These are phyloP conservation scores for Macrosteles quadrilineatus DNA, from an alignment of 1,140 invertebrate genomes.

Conservation along the genomic window DNA sequence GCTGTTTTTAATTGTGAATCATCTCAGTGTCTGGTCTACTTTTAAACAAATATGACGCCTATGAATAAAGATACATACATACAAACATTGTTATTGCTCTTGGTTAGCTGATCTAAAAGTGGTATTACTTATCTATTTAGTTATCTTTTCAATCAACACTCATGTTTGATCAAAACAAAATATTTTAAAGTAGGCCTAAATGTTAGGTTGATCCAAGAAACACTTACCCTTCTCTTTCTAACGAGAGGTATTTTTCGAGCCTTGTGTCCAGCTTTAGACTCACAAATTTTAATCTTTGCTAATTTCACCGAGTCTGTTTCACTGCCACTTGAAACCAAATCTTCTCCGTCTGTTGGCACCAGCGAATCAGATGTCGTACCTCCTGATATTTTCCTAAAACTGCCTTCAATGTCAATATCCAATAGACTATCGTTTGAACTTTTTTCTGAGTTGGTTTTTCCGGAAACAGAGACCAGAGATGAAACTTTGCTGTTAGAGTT, in stretches of 20 bases:
- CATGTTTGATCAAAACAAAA: too few relatives aligned
- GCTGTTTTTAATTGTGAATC: too few relatives aligned
- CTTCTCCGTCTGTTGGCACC: conserved; percentile 34
- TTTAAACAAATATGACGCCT: too few relatives aligned
- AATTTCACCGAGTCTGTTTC: conserved; percentile 30
- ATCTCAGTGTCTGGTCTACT: too few relatives aligned
- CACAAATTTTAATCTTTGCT: conserved; percentile 5
- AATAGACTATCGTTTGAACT: conserved; percentile 42
- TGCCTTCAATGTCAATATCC: conserved; percentile 37
- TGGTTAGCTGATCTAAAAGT: too few relatives aligned
- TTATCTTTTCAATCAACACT: too few relatives aligned
- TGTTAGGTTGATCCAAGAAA: neutral
- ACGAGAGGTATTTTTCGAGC: conserved; percentile 33
- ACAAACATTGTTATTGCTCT: too few relatives aligned
- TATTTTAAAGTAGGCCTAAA: too few relatives aligned
- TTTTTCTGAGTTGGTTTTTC: conserved; percentile 27
- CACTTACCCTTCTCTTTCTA: conserved; percentile 38
- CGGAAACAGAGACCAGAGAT: too few relatives aligned
- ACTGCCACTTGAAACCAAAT: conserved; percentile 29
- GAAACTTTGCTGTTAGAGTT: too few relatives aligned
- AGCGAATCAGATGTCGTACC: conserved; percentile 36
- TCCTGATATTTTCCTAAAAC: conserved; percentile 33
- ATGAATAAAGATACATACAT: too few relatives aligned
- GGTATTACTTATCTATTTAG: too few relatives aligned
- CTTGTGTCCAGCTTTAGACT: conserved; percentile 26